These are phyloP conservation scores for Epistrophe eligans DNA, from an alignment of 2,888 invertebrate species.

Conservation along the genomic window DNA sequence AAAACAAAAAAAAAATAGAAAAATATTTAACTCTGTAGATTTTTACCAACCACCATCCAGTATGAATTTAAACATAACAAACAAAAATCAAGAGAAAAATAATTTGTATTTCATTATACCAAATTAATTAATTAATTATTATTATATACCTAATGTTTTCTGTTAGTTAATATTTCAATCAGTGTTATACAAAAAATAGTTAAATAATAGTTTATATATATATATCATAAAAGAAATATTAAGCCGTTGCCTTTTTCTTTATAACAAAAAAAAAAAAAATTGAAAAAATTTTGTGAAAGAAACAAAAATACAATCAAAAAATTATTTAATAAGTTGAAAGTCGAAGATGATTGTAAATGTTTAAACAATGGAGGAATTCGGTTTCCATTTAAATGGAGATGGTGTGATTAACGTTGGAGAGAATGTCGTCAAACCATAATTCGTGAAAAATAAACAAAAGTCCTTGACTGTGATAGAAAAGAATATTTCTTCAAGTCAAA, in stretches of 20 bases:
- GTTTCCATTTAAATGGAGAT: neutral
- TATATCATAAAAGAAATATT: slow-evolving; percentile 53
- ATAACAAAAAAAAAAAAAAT: slow-evolving; percentile 17
- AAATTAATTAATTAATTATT: slow-evolving; percentile 59
- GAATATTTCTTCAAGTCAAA: too few relatives aligned
- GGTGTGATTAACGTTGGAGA: neutral
- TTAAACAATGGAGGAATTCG: neutral
- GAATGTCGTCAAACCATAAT: neutral
- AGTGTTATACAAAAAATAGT: slow-evolving; percentile 70
- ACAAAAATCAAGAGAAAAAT: slow-evolving; percentile 61
- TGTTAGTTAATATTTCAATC: slow-evolving; percentile 75
- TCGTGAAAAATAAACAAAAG: neutral
- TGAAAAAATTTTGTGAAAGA: slow-evolving; percentile 5
- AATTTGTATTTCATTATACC: slow-evolving; percentile 74
- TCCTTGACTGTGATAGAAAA: too few relatives aligned
- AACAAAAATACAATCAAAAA: slow-evolving; percentile 37
- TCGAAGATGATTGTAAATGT: slow-evolving; percentile 1
- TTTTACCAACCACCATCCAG: slow-evolving; percentile 68
- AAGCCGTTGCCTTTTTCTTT: slow-evolving; percentile 72
- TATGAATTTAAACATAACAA: slow-evolving; percentile 46
- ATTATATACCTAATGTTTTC: slow-evolving; percentile 67
- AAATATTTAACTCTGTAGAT: slow-evolving; percentile 70
- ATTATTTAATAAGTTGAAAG: slow-evolving; percentile 1
- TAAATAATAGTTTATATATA: slow-evolving; percentile 75
- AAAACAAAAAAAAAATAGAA: slow-evolving; percentile 56